Evolutionary conservation across 1,140 invertebrate species (phyloP), one percentile per base, ranked within the genome.

Genomic region (Drosophila kanapiae): DNA sequence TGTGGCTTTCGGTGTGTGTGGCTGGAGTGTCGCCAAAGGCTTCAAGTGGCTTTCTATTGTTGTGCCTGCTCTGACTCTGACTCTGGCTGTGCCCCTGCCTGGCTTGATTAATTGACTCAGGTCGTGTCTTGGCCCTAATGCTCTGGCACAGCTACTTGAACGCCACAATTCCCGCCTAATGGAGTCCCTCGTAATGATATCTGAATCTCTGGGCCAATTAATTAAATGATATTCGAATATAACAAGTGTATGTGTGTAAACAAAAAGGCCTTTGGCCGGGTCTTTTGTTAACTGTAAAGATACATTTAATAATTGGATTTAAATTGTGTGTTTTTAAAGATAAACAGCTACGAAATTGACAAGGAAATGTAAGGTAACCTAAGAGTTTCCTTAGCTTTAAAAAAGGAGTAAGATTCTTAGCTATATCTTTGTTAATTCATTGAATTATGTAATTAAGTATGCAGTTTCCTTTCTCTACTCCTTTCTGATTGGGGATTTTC

Each of bases 11-110:
- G 3, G 23, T 75, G 51, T 75, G 45, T 40, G n/a, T 27, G 62
- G 49, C 65, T 67, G 42, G 69, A 72, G 69, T 78, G 75, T 78
- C 75, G 75, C 75, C 75, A 78, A 78, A 57, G 75, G 75, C 75
- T 78, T 69, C 54, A 60, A 78, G 64, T 69, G 74, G 74, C 74
- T 76, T 75, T 75, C 72, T 65, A 76, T 75, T 76, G 72, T 76
- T 74, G 45, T 37, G 38, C 13, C n/a, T 6, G 23, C 13, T 56
- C 37, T 31, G 35, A 1, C 9, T n/a, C n/a, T 23, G 7, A 11
- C 23, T 14, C 13, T 10, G 23, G 1, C 51, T 48, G 27, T 31
- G 31, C 31, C 31, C 7, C 31, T 31, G 23, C 23, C 31, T 1
- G 27, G n/a, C 45, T 67, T 23, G 75, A 78, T 78, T 78, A 78